Conservation (phyloP, 2,888 invertebrate species). For the Pyrrhia umbra region DNA sequence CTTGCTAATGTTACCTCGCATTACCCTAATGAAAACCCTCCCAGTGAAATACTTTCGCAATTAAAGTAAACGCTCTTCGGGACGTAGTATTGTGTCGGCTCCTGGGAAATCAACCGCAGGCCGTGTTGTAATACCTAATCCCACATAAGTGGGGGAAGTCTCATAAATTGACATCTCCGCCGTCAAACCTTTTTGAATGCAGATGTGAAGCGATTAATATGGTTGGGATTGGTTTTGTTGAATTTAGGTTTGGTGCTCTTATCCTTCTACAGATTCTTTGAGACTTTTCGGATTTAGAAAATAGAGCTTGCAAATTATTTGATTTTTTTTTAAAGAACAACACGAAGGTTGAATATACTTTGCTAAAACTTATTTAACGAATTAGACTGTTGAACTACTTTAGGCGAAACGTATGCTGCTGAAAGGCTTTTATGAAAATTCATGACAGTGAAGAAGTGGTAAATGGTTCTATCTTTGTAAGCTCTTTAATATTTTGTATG, state of each 20-base stretch:
- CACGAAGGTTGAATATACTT: no score
- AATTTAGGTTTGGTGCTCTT: not conserved
- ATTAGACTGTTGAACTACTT: no score
- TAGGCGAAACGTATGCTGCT: no score
- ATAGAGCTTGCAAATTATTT: no score
- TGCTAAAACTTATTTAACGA: no score
- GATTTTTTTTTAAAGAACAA: no score
- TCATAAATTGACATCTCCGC: conserved; percentile 66
- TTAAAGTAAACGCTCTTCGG: conserved; percentile 76
- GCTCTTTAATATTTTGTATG: no score
- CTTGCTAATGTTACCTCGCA: conserved; percentile 63
- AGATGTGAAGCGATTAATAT: conserved; percentile 28
- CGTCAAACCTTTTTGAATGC: conserved; percentile 30
- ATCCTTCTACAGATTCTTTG: no score
- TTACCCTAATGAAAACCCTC: conserved; percentile 78
- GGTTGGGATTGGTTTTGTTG: not conserved
- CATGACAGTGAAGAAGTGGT: no score
- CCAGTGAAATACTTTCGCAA: conserved; percentile 78
- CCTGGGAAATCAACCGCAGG: conserved; percentile 77
- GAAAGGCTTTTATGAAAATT: no score
- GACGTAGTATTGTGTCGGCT: conserved; percentile 65
- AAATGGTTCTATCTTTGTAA: no score
- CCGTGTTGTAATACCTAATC: conserved; percentile 66
- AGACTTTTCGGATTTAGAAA: no score
- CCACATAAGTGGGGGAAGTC: conserved; percentile 62